Base-by-base conservation (phyloP, 2,797 vertebrate genomes). In the Notolepis coatsorum region DNA sequence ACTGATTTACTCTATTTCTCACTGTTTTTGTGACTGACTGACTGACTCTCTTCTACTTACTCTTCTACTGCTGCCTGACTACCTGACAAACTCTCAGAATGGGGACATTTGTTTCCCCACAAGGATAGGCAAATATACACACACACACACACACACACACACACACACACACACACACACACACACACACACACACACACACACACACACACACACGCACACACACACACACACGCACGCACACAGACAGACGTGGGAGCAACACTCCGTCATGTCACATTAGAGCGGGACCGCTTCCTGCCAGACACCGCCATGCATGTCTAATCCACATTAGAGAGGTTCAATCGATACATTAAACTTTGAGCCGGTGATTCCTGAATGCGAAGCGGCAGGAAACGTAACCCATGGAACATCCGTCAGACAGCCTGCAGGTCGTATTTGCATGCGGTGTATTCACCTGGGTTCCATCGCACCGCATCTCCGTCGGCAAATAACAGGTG, bases 311-410 rank as follows among this genome's bases (percentile, higher is more conserved):
- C 66, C 79, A 72, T 75, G 79, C 89, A 69, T 83, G 63, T 63
- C 82, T 90, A 84, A 89, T 88, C 82, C 79, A 78, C 68, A 89
- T 91, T 87, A 88, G 77, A 50, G 73, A 75, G 68, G 73, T 85
- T 84, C 77, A 77, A 59, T 73, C 33, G 25, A 65, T 64, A 68
- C 82, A 71, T 86, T 85, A 80, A 61, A 65, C 74, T 75, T 13
- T 73, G 54, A 74, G 73, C 60, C 59, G 50, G 39, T 56, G 42
- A 70, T 45, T 67, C 75, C 65, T 63, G 73, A 71, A 79, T 73
- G 68, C 60, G 72, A 72, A 73, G 50, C 43, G 84, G 73, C 57
- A 55, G 67, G 78, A 71, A 59, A 71, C 45, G 12, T 61, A 55
- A 76, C 49, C 69, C 37, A 31, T 21, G 80, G 73, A 43, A 73